Evolutionary conservation across 2,888 invertebrate genomes (phyloP).

Genomic region (Bibio marci): DNA sequence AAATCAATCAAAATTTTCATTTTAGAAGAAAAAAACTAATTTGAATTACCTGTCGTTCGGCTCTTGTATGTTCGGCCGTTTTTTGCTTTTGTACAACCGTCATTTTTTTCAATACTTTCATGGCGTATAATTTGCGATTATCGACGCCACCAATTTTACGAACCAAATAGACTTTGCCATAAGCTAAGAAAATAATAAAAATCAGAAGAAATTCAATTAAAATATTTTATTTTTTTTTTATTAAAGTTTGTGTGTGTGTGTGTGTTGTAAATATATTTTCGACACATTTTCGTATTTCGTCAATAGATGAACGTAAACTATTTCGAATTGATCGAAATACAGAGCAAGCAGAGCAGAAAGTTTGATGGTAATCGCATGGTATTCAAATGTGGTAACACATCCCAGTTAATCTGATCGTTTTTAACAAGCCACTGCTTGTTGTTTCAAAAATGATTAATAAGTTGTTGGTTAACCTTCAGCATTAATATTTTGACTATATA

Average conservation of each 20-base stretch:
- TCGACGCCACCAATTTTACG: conserved; percentile 77
- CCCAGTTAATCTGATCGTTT: too few species aligned
- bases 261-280: neutral
- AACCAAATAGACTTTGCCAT: conserved; percentile 92
- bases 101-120: conserved; percentile 95
- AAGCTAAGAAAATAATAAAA: conserved; percentile 40
- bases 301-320: too few species aligned
- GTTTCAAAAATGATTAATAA: too few species aligned
- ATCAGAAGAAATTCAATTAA: too few species aligned
- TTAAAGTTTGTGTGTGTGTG: neutral
- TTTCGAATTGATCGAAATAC: neutral
- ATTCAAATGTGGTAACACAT: too few species aligned
- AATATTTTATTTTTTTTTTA: too few species aligned
- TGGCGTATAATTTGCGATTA: conserved; percentile 82
- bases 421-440: too few species aligned
- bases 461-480: too few species aligned
- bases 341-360: neutral
- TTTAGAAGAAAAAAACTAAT: neutral
- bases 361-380: neutral
- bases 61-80: conserved; percentile 92
- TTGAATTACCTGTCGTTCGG: conserved; percentile 62
- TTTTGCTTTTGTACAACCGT: conserved; percentile 88
- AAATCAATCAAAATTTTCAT: neutral
- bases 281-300: neutral
- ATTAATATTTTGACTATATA: too few species aligned